Evolutionary conservation across 1,140 invertebrate species (phyloP).

Genomic region (Xylocopa sonorina): DNA sequence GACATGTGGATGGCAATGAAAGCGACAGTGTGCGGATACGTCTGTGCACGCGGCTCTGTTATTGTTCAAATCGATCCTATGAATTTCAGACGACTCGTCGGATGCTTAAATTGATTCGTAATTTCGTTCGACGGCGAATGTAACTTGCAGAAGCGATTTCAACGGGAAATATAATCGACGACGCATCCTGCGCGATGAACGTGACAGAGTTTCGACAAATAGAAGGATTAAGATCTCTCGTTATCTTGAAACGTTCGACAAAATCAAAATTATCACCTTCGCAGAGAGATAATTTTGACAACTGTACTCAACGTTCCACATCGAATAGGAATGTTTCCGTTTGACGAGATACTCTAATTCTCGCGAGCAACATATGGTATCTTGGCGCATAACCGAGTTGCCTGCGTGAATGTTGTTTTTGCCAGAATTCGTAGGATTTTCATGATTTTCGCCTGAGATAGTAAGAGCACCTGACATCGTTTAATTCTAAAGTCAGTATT

Average conservation of each 20-base stretch:
- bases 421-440: too few species aligned
- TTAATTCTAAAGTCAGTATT: too few species aligned
- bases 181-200: not conserved
- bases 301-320: not conserved
- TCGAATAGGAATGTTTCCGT: not conserved
- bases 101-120: not conserved
- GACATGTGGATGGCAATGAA: slow-evolving; percentile 69
- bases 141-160: too few species aligned
- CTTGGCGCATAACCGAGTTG: too few species aligned
- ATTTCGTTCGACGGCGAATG: too few species aligned
- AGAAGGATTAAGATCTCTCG: slow-evolving; percentile 9
- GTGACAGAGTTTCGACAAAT: slow-evolving; percentile 24
- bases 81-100: not conserved
- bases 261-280: not conserved
- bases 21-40: slow-evolving; percentile 57
- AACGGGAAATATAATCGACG: too few species aligned
- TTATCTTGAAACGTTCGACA: slow-evolving; percentile 3
- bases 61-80: not conserved
- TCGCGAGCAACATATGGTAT: too few species aligned
- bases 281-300: not conserved
- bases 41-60: slow-evolving; percentile 10
- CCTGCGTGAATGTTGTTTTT: too few species aligned
- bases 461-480: too few species aligned
- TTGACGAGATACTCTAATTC: too few species aligned
- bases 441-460: too few species aligned